Base-by-base conservation (phyloP, 2,113 vertebrate genomes). In the Hippocampus guttulatus region DNA sequence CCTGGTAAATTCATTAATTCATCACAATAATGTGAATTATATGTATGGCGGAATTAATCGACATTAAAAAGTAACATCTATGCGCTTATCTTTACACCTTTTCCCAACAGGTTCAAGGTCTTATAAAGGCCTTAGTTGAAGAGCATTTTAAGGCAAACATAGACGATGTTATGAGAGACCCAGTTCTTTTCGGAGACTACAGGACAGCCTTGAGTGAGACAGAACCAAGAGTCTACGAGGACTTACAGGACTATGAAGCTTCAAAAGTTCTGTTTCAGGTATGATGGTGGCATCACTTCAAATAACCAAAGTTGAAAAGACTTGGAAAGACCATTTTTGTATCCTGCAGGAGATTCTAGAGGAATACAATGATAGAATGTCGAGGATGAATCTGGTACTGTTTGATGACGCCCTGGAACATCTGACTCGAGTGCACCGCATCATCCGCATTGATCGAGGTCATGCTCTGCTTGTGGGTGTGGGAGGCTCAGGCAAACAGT, bases 371-470 rank as follows among this genome's bases (percentile, higher is more conserved):
- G 95, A 98, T 72, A 83, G 30, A 55, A 93, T 93, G 65, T 81
- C 88, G 1, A 91, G 81, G 45, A 96, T 98, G 96, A 95, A 95
- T 47, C 81, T 99, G 52, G 95, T 99, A 14, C 92, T 99, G 38
- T 99, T 99, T 66, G 94, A 99, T 0, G 95, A 98, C 2, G 97
- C 97, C 2, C 85, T 99, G 81, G 97, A 99, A 74, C 97, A 98
- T 82, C 84, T 99, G 65, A 95, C 94, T 16, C 93, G 92, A 0
- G 69, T 97, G 21, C 95, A 98, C 80, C 94, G 96, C 55, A 93
- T 96, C 79, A 91, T 98, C 57, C 92, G 95, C 2, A 94, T 97
- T 88, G 93, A 95, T 83, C 91, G 87, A 0, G 96, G 96, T 27
- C 96, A 99, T 0, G 95, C 95, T 0, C 88, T 99, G 85, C 92